Evolutionary conservation across 2,113 vertebrate genomes (phyloP).

Genomic region (Guaruba guarouba): DNA sequence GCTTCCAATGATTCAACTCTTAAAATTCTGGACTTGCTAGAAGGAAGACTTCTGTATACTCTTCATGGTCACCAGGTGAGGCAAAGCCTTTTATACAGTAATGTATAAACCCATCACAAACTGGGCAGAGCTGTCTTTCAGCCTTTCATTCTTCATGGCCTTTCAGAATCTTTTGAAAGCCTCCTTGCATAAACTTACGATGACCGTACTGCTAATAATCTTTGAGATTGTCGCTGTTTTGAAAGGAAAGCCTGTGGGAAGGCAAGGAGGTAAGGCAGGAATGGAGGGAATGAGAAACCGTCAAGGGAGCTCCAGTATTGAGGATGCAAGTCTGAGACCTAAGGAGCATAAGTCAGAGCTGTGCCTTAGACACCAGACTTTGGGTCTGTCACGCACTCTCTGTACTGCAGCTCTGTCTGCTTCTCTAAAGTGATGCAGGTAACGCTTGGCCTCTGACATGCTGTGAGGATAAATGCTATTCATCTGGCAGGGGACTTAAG

Average conservation of each 20-base stretch:
- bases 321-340: not conserved
- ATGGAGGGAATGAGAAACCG: not conserved
- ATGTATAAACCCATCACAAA: not conserved
- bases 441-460: not conserved
- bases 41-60: constrained; percentile 92
- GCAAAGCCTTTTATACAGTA: not conserved
- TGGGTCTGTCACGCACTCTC: not conserved
- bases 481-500: not conserved
- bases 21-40: constrained; percentile 93
- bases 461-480: not conserved
- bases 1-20: constrained; percentile 93
- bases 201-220: not conserved
- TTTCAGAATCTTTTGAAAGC: not conserved
- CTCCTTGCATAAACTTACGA: not conserved
- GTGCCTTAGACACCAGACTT: not conserved
- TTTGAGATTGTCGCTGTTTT: not conserved
- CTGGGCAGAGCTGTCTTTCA: not conserved
- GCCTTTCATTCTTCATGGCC: not conserved
- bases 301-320: not conserved
- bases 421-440: not conserved
- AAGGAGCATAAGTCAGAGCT: not conserved
- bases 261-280: not conserved
- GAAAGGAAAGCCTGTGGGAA: not conserved
- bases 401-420: not conserved
- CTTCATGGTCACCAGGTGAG: constrained; percentile 96